Evolutionary conservation across 1,140 invertebrate genomes (phyloP), one percentile per base, ranked within the genome.

Genomic region (Pseudomyrmex sp.): DNA sequence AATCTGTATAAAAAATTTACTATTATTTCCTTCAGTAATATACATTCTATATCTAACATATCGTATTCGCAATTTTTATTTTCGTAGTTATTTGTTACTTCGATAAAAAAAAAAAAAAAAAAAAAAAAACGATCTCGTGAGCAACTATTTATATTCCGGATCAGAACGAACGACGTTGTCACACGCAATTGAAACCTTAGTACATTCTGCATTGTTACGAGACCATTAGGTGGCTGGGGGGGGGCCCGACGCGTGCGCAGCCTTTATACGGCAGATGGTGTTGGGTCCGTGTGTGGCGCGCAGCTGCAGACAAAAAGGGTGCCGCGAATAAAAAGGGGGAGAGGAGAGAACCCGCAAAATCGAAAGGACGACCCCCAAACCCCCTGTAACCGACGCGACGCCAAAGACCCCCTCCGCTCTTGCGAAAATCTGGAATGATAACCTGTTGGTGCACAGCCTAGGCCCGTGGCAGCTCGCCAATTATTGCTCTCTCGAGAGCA

Each of bases 231-330:
- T 46, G 79, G 69, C 50, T 84, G 59, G 84, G 70, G 75, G 75
- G 61, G 56, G 20, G 59, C 46, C 80, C 52, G 50, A 69, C 56
- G 44, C 66, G 74, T 77, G 69, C 72, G 61, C 83, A 77, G 70
- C 35, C 80, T 83, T 46, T 88, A 86, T 35, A 89, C 88, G 76
- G 76, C 88, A 89, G 88, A 89, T 89, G 88, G 88, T 76, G 10
- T 56, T 20, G 75, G 86, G 66, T 56, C 75, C 82, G 58, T 73
- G 72, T 79, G 87, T 46, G 59, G 61, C 69, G 61, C 63, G 66
- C 87, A 89, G 88, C 87, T 89, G 87, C 88, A 74, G 5, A 44
- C n/a, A 26, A 58, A 48, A 63, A 46, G 56, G 73, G 44, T 65
- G 76, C 52, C 23, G 50, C 62, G 75, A 69, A 44, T 48, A 68